Evolutionary conservation across 2,888 invertebrate genomes (phyloP).

Genomic region (Ichneumoninae sp.): DNA sequence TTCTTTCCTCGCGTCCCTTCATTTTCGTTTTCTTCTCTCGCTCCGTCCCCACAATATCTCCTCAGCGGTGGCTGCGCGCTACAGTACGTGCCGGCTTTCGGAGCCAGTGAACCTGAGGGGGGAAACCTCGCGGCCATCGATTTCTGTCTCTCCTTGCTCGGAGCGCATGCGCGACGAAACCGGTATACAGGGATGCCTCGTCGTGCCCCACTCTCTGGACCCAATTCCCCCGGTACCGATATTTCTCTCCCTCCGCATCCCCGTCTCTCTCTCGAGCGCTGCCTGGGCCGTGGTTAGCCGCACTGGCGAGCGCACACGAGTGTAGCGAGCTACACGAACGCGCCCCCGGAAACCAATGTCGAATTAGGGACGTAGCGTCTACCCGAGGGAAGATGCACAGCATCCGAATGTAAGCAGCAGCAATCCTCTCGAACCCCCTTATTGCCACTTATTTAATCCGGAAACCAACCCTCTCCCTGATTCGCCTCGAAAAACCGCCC

Average conservation of each 20-base stretch:
- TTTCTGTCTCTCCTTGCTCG: slow-evolving; percentile 71
- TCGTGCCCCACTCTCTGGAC: slow-evolving; percentile 56
- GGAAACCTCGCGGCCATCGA: slow-evolving; percentile 77
- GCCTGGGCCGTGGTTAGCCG: slow-evolving; percentile 54
- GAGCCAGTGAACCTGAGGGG: slow-evolving; percentile 68
- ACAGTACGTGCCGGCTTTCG: slow-evolving; percentile 58
- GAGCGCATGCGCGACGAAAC: slow-evolving; percentile 61
- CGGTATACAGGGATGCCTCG: slow-evolving; percentile 50
- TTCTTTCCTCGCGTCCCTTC: slow-evolving; percentile 55
- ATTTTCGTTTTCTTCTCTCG: slow-evolving; percentile 46
- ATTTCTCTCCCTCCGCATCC: slow-evolving; percentile 30
- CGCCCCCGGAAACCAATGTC: slow-evolving; percentile 55
- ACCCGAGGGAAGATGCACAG: slow-evolving; percentile 15
- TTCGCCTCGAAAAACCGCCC: slow-evolving; percentile 70
- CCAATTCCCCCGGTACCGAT: slow-evolving; percentile 63
- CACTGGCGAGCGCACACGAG: slow-evolving; percentile 28
- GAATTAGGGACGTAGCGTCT: slow-evolving; percentile 60
- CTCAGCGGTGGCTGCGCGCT: slow-evolving; percentile 29
- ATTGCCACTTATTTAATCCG: slow-evolving; percentile 68
- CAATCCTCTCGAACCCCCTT: slow-evolving; percentile 49
- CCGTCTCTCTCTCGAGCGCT: slow-evolving; percentile 24
- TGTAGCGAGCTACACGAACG: slow-evolving; percentile 46
- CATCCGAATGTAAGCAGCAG: slow-evolving; percentile 13
- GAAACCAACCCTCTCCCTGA: slow-evolving; percentile 49
- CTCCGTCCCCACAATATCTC: slow-evolving; percentile 20